Evolutionary conservation across 2,113 vertebrate species (phyloP).

Genomic region (Balaeniceps rex): DNA sequence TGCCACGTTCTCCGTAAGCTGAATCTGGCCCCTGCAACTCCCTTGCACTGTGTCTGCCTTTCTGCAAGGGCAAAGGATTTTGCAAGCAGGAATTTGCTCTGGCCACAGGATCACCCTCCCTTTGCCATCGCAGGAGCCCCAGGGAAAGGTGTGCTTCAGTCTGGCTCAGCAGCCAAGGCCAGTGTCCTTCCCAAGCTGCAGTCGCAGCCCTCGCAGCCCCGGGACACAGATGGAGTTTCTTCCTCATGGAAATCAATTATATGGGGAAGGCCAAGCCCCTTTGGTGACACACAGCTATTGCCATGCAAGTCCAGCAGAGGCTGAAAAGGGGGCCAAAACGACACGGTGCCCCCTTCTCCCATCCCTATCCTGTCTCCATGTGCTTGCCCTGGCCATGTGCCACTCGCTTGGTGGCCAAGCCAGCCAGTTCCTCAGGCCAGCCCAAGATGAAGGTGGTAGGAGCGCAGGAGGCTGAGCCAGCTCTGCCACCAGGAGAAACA

Average conservation of each 20-base stretch:
- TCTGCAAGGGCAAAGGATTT: not conserved
- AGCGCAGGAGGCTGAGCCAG: not conserved
- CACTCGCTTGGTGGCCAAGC: not conserved
- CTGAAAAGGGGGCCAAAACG: not conserved
- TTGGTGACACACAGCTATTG: not conserved
- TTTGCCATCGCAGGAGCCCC: not conserved
- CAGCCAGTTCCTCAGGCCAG: not conserved
- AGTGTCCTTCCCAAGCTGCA: not conserved
- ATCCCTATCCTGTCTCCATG: not conserved
- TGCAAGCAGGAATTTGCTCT: not conserved
- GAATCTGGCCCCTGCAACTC: not conserved
- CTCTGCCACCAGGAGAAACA: not conserved
- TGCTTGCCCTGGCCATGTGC: not conserved
- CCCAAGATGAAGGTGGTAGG: not conserved
- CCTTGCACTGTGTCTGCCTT: not conserved
- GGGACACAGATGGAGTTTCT: not conserved
- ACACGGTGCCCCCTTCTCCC: accelerated
- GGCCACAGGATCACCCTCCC: not conserved
- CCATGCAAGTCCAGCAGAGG: not conserved
- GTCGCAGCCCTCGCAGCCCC: accelerated
- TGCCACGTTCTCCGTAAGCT: not conserved
- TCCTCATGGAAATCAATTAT: not conserved
- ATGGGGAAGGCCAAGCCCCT: not conserved
- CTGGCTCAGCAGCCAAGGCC: not conserved
- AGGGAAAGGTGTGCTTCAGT: not conserved